These are phyloP conservation scores for Phataginus tetradactyla DNA, from an alignment of 2,797 vertebrate species.

Conservation along the genomic window DNA sequence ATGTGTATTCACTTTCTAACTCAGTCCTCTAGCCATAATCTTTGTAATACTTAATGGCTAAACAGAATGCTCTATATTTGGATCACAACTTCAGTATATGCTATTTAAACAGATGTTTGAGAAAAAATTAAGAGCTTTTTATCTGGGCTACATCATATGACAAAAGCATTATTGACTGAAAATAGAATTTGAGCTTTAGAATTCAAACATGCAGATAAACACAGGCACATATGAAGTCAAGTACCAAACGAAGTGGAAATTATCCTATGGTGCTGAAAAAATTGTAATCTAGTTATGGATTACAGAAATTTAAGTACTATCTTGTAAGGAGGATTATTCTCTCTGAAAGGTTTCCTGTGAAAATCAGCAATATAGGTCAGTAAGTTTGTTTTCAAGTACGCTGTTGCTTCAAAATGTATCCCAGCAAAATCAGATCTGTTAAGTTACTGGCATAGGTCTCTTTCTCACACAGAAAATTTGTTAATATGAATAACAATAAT, in stretches of 20 bases:
- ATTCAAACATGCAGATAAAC: background rate
- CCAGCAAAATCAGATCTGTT: background rate
- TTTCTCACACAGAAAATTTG: background rate
- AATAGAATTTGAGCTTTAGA: slow-evolving; percentile 14
- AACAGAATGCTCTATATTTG: background rate
- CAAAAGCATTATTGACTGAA: background rate
- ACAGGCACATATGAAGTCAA: background rate
- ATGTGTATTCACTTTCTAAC: background rate
- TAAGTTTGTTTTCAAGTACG: background rate
- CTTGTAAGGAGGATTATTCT: background rate
- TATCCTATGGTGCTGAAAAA: background rate
- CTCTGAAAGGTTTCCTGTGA: background rate
- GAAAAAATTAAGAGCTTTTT: background rate
- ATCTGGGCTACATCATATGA: background rate
- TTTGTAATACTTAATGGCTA: background rate
- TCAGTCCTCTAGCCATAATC: background rate
- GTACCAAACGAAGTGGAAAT: background rate
- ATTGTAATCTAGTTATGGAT: background rate
- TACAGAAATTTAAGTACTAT: background rate
- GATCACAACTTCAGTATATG: background rate
- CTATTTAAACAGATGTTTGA: background rate
- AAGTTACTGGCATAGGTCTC: background rate
- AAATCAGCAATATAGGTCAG: background rate
- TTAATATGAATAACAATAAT: background rate
- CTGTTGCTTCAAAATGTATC: background rate